phyloP scores from a whole-genome alignment of 2,113 vertebrate species.

The Myiopsitta monachus region DNA sequence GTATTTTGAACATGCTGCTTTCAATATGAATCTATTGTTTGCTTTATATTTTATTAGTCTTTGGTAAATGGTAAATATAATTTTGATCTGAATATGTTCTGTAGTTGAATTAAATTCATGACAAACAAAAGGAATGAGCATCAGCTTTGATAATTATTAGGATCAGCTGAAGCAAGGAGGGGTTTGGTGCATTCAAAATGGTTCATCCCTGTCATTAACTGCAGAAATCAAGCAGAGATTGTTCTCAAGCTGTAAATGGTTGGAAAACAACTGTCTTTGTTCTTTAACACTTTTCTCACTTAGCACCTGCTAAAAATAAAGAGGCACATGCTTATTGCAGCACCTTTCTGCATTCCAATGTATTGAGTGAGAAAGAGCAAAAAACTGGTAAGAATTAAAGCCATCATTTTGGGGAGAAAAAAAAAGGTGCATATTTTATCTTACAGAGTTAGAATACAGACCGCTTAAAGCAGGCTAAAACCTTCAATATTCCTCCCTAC shows the following conservation, averaged over 20 bases:
- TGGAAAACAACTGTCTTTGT: background rate
- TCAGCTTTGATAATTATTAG: background rate
- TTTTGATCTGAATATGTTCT: slow-evolving; percentile 2
- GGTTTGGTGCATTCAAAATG: background rate
- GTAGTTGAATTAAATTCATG: slow-evolving; percentile 8
- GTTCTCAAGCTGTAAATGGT: background rate
- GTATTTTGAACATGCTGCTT: background rate
- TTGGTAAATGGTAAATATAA: slow-evolving; percentile 18
- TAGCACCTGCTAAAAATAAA: background rate
- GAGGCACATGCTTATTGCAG: background rate
- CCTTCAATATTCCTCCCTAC: background rate
- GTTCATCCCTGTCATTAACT: background rate
- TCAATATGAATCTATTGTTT: slow-evolving; percentile 16
- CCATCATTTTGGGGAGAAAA: accelerated
- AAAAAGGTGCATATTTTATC: background rate
- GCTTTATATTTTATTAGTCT: background rate
- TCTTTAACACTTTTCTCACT: background rate
- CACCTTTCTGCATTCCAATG: background rate
- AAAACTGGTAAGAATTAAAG: background rate
- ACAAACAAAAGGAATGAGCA: background rate
- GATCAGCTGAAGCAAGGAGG: background rate
- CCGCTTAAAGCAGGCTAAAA: background rate
- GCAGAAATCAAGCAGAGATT: background rate
- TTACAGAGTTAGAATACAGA: background rate
- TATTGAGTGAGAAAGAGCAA: background rate